Conservation (phyloP, 2,888 invertebrate genomes). For the Athripsodes cinereus region DNA sequence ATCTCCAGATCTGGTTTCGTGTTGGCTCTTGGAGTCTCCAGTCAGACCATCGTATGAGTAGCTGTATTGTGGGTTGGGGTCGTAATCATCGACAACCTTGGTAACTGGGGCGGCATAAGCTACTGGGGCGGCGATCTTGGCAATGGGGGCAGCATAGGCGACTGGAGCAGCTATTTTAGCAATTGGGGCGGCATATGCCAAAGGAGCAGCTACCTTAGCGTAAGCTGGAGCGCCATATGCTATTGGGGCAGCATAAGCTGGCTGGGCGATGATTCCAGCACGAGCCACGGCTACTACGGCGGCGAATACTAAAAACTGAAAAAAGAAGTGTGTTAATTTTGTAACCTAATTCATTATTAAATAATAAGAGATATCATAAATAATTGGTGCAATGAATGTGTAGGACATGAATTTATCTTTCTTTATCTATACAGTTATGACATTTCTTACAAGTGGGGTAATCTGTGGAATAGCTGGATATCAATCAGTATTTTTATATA, state of each 20-base stretch:
- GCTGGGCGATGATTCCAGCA: constrained; percentile 24
- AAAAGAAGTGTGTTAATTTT: too few species aligned
- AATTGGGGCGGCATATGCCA: constrained; percentile 24
- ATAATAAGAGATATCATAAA: too few species aligned
- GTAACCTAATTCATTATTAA: too few species aligned
- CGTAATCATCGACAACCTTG: constrained; percentile 31
- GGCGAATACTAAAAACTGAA: constrained; percentile 23
- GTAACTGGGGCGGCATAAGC: constrained; percentile 21
- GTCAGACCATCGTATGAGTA: constrained; percentile 53
- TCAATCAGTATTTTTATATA: too few species aligned
- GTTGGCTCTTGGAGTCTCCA: constrained; percentile 54
- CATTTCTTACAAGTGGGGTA: too few species aligned
- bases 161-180: constrained; percentile 22
- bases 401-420: too few species aligned
- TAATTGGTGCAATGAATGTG: too few species aligned
- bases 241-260: constrained; percentile 20
- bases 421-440: too few species aligned
- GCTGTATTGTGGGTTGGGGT: constrained; percentile 53
- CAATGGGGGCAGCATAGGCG: constrained; percentile 18
- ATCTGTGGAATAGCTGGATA: too few species aligned
- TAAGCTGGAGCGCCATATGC: constrained; percentile 18
- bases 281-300: constrained; percentile 24
- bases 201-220: constrained; percentile 20
- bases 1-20: constrained; percentile 51
- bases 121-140: constrained; percentile 19